Percentiles rank a stretch among this genome's conserved stretches.
Evolutionary conservation across 2,113 vertebrate genomes (phyloP).

Genomic region (Furnarius figulus): DNA sequence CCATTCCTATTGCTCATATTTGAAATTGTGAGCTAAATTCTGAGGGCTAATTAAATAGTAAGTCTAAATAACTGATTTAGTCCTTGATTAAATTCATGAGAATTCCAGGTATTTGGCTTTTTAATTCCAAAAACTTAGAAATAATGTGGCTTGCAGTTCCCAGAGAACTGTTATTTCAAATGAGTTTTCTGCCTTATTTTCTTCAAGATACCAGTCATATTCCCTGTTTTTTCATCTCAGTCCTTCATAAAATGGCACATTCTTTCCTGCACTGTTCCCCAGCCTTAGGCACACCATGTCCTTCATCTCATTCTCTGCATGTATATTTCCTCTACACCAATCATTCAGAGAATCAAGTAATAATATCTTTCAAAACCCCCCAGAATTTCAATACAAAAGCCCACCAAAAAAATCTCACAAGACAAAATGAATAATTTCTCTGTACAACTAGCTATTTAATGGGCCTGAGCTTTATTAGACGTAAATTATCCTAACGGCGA

Average conservation of each 20-base stretch:
- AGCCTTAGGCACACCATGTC: background rate
- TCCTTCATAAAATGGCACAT: background rate
- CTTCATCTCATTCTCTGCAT: background rate
- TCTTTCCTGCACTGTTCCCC: background rate
- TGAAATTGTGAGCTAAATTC: background rate
- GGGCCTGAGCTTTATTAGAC: background rate
- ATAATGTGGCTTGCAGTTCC: background rate
- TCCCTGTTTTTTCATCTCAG: background rate
- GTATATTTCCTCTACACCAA: background rate
- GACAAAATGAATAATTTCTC: background rate
- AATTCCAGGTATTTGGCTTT: background rate
- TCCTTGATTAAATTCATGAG: background rate
- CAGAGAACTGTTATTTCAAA: background rate
- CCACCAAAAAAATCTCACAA: background rate
- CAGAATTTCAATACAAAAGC: background rate
- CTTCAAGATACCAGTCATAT: background rate
- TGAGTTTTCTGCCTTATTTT: background rate
- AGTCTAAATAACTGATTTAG: background rate
- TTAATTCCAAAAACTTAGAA: background rate
- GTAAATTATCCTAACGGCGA: background rate
- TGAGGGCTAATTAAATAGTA: background rate
- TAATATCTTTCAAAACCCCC: background rate
- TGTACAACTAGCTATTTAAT: background rate
- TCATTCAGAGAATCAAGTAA: background rate
- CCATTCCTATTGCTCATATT: background rate